Evolutionary conservation across 2,888 invertebrate genomes (phyloP).

Genomic region (Drosophila paranaensis): DNA sequence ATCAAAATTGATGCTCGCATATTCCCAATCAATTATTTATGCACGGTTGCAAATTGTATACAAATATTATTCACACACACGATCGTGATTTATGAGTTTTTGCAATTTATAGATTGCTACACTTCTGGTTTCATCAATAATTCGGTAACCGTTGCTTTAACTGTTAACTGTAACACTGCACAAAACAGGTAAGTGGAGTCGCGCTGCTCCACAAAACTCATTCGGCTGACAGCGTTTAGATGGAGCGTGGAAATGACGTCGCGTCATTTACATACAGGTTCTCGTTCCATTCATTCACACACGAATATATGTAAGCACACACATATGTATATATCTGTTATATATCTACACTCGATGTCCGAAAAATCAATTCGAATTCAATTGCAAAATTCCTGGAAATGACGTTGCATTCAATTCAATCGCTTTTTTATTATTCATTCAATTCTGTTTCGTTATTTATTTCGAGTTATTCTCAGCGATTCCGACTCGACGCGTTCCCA

Average conservation of each 20-base stretch:
- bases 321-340: neutral
- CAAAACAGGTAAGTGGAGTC: slow-evolving; percentile 56
- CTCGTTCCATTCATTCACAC: slow-evolving; percentile 39
- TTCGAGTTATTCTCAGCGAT: slow-evolving; percentile 53
- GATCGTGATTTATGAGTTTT: neutral
- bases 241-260: slow-evolving; percentile 45
- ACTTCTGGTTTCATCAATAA: slow-evolving; percentile 31
- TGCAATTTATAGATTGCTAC: slow-evolving; percentile 20
- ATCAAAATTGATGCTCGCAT: slow-evolving; percentile 3
- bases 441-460: slow-evolving; percentile 13
- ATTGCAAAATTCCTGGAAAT: slow-evolving; percentile 73
- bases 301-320: slow-evolving; percentile 1
- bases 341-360: slow-evolving; percentile 37
- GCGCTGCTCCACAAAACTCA: slow-evolving; percentile 62
- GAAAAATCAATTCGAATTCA: slow-evolving; percentile 76
- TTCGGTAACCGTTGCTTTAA: slow-evolving; percentile 41
- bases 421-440: slow-evolving; percentile 1
- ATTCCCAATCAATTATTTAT: slow-evolving; percentile 9
- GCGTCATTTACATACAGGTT: slow-evolving; percentile 58
- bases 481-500: slow-evolving; percentile 49
- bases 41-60: neutral
- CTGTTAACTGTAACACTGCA: slow-evolving; percentile 48
- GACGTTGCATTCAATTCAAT: slow-evolving; percentile 42
- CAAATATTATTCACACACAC: slow-evolving; percentile 15
- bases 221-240: slow-evolving; percentile 29